Evolutionary conservation across 2,888 invertebrate genomes (phyloP), one percentile per base, ranked within the genome.

Genomic region (Pedicia rivosa): DNA sequence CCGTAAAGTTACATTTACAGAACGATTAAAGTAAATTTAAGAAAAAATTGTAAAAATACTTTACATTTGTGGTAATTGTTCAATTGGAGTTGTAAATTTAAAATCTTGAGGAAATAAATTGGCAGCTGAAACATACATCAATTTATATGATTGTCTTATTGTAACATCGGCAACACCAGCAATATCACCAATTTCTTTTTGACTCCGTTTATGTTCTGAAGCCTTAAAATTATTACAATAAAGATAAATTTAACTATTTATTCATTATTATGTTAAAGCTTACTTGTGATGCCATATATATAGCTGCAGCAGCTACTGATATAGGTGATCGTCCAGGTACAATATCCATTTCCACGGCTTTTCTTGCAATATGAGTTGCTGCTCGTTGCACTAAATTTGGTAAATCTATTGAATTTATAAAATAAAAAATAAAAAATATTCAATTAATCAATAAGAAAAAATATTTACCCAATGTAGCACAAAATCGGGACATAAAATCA

Each of bases 401-500:
- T 34, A 88, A 54, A 26, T 58, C 60, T 60, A 39, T n/a, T n/a
- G n/a, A n/a, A n/a, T n/a, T 37, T 36, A 40, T 37, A 32, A 24
- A 28, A n/a, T n/a, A n/a, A n/a, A n/a, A n/a, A n/a, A n/a, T n/a
- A n/a, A n/a, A n/a, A n/a, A n/a, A n/a, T n/a, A n/a, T 9, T 12
- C 6, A 15, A 7, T 14, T 14, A 19, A 14, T 19, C 27, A 26
- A 27, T 10, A 19, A n/a, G 5, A 3, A 8, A 3, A 5, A 1
- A 9, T 33, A n/a, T n/a, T n/a, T n/a, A n/a, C n/a, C n/a, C n/a
- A n/a, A 67, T 58, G 95, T 97, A 0, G 94, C 86, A 58, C 98
- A 99, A 65, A 99, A 99, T 47, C 88, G 72, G 17, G 92, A 94
- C 97, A 99, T 98, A 58, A 98, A 98, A 57, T 99, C 98, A 2